Conservation (phyloP, 2,888 invertebrate genomes). For the Danaus chrysippus region DNA sequence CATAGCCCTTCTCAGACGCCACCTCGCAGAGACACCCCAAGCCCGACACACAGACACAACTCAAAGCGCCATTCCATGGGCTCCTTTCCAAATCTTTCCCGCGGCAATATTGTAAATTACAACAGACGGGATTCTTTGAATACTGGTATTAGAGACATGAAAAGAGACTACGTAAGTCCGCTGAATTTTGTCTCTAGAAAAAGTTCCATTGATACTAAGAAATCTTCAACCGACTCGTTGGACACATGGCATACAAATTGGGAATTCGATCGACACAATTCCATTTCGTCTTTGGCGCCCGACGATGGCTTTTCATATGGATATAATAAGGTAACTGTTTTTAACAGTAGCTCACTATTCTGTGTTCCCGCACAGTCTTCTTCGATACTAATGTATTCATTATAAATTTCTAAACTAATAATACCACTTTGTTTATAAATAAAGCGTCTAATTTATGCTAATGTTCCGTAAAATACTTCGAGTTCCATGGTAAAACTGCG, state of each 20-base stretch:
- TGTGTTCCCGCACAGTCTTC: slow-evolving; percentile 17
- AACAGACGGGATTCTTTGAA: slow-evolving; percentile 66
- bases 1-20: slow-evolving; percentile 71
- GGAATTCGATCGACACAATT: slow-evolving; percentile 83
- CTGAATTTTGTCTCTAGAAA: slow-evolving; percentile 70
- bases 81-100: slow-evolving; percentile 63
- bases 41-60: slow-evolving; percentile 61
- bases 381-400: neutral
- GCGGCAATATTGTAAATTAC: slow-evolving; percentile 62
- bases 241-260: slow-evolving; percentile 84
- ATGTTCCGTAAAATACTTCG: neutral
- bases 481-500: neutral
- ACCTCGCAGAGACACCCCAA: slow-evolving; percentile 71
- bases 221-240: slow-evolving; percentile 84
- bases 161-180: slow-evolving; percentile 75
- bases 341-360: slow-evolving; percentile 21
- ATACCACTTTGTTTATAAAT: neutral
- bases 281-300: slow-evolving; percentile 78
- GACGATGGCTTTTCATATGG: slow-evolving; percentile 73
- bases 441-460: slow-evolving; percentile 1
- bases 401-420: neutral
- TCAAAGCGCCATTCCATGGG: slow-evolving; percentile 70
- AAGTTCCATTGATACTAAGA: slow-evolving; percentile 71
- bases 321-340: slow-evolving; percentile 60
- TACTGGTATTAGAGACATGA: slow-evolving; percentile 68